A percentile compares a stretch with the other conserved stretches of the same genome.
phyloP scores from a whole-genome alignment of 35 echinoderm and acorn worm species.

The Ptychodera flava region DNA sequence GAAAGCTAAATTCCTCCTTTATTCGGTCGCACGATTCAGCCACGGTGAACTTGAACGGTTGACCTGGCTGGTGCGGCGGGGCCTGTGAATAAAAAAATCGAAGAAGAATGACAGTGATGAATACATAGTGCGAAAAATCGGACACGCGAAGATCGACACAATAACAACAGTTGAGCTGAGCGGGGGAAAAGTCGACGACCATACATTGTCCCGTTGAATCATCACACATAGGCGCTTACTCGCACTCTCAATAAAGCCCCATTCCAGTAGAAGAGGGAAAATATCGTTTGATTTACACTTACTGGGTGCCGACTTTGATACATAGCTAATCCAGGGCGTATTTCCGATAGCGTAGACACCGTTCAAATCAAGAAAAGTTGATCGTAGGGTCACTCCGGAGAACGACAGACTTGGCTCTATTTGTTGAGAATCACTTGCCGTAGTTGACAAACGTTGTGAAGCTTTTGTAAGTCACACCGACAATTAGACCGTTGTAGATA shows the following conservation, averaged over 20 bases:
- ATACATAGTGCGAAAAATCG: no score
- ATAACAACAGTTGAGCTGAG: not conserved
- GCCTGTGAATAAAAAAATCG: not conserved
- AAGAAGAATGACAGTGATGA: not conserved
- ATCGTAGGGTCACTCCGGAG: not conserved
- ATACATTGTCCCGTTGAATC: not conserved
- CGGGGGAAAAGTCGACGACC: not conserved
- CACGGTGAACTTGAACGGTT: constrained; percentile 97
- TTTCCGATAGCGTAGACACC: not conserved
- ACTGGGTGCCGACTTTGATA: not conserved
- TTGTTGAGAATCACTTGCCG: not conserved
- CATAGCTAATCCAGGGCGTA: not conserved
- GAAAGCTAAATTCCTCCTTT: constrained; percentile 98
- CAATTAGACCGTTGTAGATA: constrained; percentile 1
- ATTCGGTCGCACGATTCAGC: constrained; percentile 98
- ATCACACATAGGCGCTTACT: not conserved
- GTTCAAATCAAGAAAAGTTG: not conserved
- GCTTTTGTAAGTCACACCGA: not conserved
- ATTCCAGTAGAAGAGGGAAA: not conserved
- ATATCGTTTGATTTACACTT: not conserved
- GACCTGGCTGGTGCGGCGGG: constrained; percentile 87
- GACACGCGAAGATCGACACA: not conserved
- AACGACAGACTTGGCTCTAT: not conserved
- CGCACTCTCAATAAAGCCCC: not conserved
- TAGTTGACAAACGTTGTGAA: not conserved